phyloP scores from a whole-genome alignment of 1,140 invertebrate species.

The Archivesica marissinica region DNA sequence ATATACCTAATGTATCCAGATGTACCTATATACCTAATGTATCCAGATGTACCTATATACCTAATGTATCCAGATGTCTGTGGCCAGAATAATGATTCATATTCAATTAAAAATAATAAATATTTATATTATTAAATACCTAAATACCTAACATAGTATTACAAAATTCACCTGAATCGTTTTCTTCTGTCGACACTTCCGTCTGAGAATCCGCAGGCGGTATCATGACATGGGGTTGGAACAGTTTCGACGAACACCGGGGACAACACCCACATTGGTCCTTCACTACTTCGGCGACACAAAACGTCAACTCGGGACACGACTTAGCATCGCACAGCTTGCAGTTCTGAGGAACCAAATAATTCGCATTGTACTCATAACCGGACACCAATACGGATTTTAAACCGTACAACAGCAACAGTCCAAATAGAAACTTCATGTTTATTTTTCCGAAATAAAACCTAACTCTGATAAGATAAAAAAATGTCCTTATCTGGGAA shows the following conservation, averaged over 20 bases:
- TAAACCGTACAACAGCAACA: background rate
- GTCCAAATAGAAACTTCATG: background rate
- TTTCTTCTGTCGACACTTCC: background rate
- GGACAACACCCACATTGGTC: slow-evolving; percentile 75
- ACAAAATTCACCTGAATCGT: slow-evolving; percentile 9
- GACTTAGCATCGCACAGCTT: slow-evolving; percentile 62
- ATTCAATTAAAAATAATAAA: no score
- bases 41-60: no score
- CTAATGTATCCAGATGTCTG: no score
- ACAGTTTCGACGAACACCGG: slow-evolving; percentile 68
- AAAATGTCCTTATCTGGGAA: background rate
- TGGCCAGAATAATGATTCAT: no score
- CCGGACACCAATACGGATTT: background rate
- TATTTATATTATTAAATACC: no score
- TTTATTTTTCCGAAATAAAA: background rate
- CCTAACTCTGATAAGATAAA: background rate
- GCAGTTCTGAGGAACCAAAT: slow-evolving; percentile 60
- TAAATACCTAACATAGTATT: no score
- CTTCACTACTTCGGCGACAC: slow-evolving; percentile 70
- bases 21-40: no score
- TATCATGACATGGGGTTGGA: slow-evolving; percentile 28
- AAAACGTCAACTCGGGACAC: slow-evolving; percentile 73
- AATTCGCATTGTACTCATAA: slow-evolving; percentile 46
- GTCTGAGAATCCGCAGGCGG: background rate
- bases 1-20: no score